Conservation (phyloP, 2,113 vertebrate species). For the Mellivora capensis region DNA sequence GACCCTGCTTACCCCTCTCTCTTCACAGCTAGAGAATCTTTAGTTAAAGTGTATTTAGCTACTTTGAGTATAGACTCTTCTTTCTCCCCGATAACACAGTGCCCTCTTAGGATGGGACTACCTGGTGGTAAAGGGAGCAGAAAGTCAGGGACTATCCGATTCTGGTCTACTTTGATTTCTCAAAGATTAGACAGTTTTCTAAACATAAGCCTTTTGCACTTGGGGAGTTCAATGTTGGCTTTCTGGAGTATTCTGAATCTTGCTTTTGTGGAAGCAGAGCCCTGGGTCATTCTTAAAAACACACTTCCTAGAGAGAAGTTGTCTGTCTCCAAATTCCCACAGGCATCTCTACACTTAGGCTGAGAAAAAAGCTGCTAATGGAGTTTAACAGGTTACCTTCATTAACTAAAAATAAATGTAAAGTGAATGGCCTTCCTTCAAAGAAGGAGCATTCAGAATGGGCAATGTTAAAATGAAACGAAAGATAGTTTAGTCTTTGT, state of each 20-base stretch:
- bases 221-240: neutral
- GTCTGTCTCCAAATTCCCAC: constrained; percentile 49
- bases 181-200: neutral
- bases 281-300: constrained; percentile 42
- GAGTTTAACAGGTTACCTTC: constrained; percentile 74
- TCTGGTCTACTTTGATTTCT: neutral
- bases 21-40: neutral
- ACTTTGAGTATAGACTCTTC: neutral
- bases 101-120: neutral
- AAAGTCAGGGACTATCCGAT: neutral
- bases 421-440: constrained; percentile 57
- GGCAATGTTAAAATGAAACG: constrained; percentile 46
- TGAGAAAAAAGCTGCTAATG: constrained; percentile 67
- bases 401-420: constrained; percentile 72
- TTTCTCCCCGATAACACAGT: neutral
- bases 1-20: accelerated
- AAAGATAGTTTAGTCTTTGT: constrained; percentile 48
- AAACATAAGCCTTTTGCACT: neutral
- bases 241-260: neutral
- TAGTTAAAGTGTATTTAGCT: neutral
- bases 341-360: constrained; percentile 47
- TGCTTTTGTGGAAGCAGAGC: constrained; percentile 29
- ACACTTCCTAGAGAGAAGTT: constrained; percentile 40
- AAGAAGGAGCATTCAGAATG: constrained; percentile 33
- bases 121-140: neutral